phyloP scores from a whole-genome alignment of 2,797 vertebrate genomes.

The Pachyuromys duprasi region DNA sequence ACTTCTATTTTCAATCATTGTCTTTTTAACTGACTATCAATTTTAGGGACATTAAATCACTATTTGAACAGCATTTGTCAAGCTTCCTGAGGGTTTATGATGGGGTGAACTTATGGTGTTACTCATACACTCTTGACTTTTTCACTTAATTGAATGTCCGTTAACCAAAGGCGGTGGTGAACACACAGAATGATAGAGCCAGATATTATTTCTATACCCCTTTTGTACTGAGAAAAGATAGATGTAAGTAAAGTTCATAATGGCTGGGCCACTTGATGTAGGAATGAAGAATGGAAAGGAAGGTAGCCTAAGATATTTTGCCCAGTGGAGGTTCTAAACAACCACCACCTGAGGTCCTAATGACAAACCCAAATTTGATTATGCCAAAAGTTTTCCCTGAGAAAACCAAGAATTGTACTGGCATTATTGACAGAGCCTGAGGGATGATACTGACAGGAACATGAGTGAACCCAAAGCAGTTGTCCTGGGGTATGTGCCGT shows the following conservation, averaged over 20 bases:
- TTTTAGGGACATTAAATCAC: not conserved
- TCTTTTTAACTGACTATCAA: not conserved
- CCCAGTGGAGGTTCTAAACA: not conserved
- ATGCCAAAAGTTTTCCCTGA: not conserved
- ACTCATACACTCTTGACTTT: not conserved
- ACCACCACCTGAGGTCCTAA: not conserved
- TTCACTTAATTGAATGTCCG: conserved; percentile 36
- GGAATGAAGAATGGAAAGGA: conserved; percentile 8
- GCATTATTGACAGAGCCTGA: not conserved
- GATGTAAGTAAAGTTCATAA: not conserved
- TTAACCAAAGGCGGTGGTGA: not conserved
- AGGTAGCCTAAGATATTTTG: not conserved
- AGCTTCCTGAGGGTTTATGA: conserved; percentile 19
- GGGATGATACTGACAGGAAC: not conserved
- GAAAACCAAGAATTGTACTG: not conserved
- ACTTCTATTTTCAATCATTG: not conserved
- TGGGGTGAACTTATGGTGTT: conserved; percentile 28
- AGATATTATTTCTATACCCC: not conserved
- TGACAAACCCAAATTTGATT: not conserved
- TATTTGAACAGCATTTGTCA: not conserved
- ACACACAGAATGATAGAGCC: not conserved
- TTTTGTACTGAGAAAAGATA: not conserved
- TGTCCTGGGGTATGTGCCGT: not conserved
- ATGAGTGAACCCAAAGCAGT: not conserved
- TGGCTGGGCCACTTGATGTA: not conserved